Evolutionary conservation across 1,140 invertebrate genomes (phyloP).

Genomic region (Sitophilus oryzae): DNA sequence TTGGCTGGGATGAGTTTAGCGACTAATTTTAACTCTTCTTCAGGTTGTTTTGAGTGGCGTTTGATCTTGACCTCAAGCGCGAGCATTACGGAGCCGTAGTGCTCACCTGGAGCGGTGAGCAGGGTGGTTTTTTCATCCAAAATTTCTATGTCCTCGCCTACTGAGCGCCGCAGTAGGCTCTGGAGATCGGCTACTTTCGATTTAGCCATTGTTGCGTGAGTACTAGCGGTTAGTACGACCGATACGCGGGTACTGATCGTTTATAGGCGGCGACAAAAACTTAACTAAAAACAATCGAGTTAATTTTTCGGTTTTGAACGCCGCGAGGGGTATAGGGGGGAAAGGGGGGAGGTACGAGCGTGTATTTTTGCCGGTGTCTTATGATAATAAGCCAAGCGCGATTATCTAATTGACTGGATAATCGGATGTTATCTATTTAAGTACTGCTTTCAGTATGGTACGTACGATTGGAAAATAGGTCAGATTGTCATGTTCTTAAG

Average conservation of each 20-base stretch:
- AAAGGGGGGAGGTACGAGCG: neutral
- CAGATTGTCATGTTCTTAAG: too few relatives aligned
- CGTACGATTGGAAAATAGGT: too few relatives aligned
- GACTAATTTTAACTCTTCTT: constrained; percentile 47
- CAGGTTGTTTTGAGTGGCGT: constrained; percentile 23
- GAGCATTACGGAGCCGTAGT: constrained; percentile 41
- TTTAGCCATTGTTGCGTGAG: constrained; percentile 23
- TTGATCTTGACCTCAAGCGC: constrained; percentile 35
- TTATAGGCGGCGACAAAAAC: neutral
- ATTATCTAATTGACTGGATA: neutral
- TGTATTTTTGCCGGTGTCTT: too few relatives aligned
- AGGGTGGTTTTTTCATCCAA: constrained; percentile 30
- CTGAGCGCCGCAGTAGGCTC: constrained; percentile 27
- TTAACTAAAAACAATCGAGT: neutral
- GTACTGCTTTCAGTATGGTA: too few relatives aligned
- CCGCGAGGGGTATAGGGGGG: too few relatives aligned
- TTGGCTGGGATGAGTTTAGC: constrained; percentile 55
- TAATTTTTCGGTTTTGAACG: neutral
- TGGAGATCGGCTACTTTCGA: constrained; percentile 35
- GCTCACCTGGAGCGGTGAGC: constrained; percentile 39
- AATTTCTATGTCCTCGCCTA: constrained; percentile 34
- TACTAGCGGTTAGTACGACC: neutral
- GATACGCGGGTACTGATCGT: neutral
- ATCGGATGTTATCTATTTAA: too few relatives aligned
- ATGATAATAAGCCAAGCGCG: neutral